Evolutionary conservation across 2,888 invertebrate genomes (phyloP).

Genomic region (Epinotia nisella): DNA sequence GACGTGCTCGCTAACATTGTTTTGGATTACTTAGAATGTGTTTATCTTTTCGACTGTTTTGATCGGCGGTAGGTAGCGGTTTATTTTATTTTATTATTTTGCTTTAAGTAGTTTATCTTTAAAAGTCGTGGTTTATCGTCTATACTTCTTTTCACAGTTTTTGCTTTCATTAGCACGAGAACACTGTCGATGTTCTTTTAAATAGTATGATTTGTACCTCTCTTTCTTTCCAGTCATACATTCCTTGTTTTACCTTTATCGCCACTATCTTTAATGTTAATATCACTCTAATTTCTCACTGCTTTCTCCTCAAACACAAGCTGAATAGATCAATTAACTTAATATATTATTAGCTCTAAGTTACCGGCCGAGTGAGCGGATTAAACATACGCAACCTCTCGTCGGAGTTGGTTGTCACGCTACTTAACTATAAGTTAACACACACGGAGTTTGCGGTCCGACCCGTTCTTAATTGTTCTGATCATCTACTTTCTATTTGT

Average conservation of each 20-base stretch:
- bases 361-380: constrained; percentile 57
- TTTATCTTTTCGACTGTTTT: constrained; percentile 44
- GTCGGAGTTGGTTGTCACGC: constrained; percentile 58
- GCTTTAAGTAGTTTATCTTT: neutral
- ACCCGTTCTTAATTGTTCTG: constrained; percentile 62
- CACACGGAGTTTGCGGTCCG: constrained; percentile 52
- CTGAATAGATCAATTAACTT: constrained; percentile 37
- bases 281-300: neutral
- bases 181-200: neutral
- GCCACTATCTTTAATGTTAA: neutral
- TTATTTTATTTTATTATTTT: constrained; percentile 1
- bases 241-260: neutral
- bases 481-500: constrained; percentile 64
- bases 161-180: neutral
- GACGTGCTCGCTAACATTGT: constrained; percentile 56
- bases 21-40: constrained; percentile 48
- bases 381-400: constrained; percentile 48
- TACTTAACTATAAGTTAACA: constrained; percentile 61
- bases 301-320: constrained; percentile 36
- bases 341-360: constrained; percentile 50
- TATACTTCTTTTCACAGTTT: neutral
- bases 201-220: too few relatives aligned
- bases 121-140: neutral
- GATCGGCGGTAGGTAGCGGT: constrained; percentile 38
- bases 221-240: too few relatives aligned